Conservation (phyloP, 2,113 vertebrate species). For the Serilophus lunatus region DNA sequence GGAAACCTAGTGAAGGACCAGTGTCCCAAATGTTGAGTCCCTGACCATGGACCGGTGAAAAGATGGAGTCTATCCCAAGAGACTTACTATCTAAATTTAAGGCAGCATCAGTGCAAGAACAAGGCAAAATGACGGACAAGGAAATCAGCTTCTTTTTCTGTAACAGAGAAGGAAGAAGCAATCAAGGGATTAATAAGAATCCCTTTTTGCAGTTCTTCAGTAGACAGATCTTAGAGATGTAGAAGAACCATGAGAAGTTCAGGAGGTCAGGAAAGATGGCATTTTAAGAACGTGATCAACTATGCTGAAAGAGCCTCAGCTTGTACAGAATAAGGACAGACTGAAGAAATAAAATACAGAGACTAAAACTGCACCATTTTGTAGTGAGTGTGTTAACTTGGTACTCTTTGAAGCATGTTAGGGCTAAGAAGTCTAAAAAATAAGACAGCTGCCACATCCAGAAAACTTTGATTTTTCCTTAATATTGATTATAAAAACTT, state of each 20-base stretch:
- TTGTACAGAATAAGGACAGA: neutral
- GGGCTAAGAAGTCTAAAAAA: neutral
- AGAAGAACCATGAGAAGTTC: neutral
- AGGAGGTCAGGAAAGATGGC: neutral
- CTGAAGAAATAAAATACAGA: neutral
- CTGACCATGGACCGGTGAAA: neutral
- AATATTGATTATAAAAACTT: neutral
- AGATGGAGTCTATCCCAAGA: neutral
- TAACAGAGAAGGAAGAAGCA: neutral
- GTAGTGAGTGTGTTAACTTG: neutral
- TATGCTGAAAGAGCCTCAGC: neutral
- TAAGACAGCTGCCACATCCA: neutral
- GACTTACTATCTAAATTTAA: neutral
- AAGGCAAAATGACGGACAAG: neutral
- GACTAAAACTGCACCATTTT: neutral
- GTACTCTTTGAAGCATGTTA: neutral
- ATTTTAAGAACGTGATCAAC: neutral
- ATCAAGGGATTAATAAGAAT: neutral
- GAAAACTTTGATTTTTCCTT: neutral
- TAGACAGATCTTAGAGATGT: neutral
- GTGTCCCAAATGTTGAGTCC: fast-evolving
- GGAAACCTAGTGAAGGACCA: neutral
- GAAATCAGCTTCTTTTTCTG: neutral
- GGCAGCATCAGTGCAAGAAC: neutral
- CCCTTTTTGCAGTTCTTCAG: neutral